Conservation (phyloP, 64 coral and sea anemone genomes). For the Actinia equina region DNA sequence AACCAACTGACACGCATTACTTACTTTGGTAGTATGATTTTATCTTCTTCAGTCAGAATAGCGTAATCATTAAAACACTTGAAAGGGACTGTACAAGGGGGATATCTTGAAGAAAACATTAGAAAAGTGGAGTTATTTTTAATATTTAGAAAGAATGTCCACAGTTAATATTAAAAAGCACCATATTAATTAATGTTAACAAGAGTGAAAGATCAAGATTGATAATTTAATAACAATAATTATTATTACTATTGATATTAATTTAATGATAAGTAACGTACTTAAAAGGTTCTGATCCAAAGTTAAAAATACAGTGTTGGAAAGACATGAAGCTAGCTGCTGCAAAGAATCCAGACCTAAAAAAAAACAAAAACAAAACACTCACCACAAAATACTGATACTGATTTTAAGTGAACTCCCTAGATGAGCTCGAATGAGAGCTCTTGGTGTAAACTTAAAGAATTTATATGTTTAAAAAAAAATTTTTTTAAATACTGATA, state of each 20-base stretch:
- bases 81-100: slow-evolving; percentile 52
- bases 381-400: background rate
- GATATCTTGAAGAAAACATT: slow-evolving; percentile 56
- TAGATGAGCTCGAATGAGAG: too few species aligned
- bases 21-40: slow-evolving; percentile 92
- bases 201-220: too few species aligned
- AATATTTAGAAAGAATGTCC: background rate
- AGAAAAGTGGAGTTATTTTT: background rate
- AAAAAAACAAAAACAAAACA: background rate
- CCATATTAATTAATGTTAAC: too few species aligned
- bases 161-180: too few species aligned
- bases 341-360: slow-evolving; percentile 86
- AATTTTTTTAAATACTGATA: too few species aligned
- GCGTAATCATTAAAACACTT: slow-evolving; percentile 86
- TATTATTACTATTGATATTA: too few species aligned
- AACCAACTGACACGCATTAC: background rate
- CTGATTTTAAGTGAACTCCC: background rate
- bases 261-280: slow-evolving; percentile 14
- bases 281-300: slow-evolving; percentile 93
- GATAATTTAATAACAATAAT: too few species aligned
- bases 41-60: slow-evolving; percentile 70
- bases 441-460: too few species aligned
- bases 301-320: slow-evolving; percentile 99
- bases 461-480: too few species aligned
- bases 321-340: slow-evolving; percentile 99